phyloP scores from a whole-genome alignment of 2,113 vertebrate species.

The Oryctolagus cuniculus region DNA sequence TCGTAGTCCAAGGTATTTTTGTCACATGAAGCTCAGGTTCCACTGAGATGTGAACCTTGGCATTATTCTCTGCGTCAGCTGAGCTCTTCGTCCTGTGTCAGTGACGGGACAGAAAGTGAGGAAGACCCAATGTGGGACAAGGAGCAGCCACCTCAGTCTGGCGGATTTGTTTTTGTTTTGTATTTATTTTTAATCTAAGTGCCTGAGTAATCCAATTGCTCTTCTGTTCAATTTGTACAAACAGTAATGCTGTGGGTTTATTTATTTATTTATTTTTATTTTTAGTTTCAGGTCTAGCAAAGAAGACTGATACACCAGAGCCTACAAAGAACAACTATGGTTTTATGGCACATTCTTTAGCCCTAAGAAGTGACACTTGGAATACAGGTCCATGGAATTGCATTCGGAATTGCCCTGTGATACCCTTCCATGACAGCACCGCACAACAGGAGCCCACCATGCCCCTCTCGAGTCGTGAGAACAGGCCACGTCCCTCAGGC shows the following conservation, averaged over 20 bases:
- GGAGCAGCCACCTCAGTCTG: too few relatives aligned
- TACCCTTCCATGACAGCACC: not conserved
- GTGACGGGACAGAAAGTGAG: not conserved
- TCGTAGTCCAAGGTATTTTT: not conserved
- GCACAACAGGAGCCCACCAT: not conserved
- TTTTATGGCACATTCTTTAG: not conserved
- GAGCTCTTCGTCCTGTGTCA: not conserved
- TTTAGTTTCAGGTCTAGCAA: not conserved
- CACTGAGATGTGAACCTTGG: not conserved
- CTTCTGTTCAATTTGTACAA: not conserved
- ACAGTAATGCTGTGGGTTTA: not conserved
- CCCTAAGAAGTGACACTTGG: not conserved
- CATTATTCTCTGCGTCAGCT: not conserved
- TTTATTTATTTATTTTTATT: not conserved
- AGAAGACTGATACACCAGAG: not conserved
- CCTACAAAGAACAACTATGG: not conserved
- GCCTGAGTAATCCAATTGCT: not conserved
- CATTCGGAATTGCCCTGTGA: not conserved
- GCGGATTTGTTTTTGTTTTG: not conserved
- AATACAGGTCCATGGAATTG: not conserved
- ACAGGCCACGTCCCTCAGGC: not conserved
- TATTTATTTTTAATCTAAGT: too few relatives aligned
- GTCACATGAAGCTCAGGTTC: not conserved
- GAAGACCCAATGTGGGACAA: accelerated
- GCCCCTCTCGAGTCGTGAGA: not conserved